Conservation (phyloP, 30 jellyfish, hydroid and myxozoan species). For the Hydractinia symbiolongicarpus region DNA sequence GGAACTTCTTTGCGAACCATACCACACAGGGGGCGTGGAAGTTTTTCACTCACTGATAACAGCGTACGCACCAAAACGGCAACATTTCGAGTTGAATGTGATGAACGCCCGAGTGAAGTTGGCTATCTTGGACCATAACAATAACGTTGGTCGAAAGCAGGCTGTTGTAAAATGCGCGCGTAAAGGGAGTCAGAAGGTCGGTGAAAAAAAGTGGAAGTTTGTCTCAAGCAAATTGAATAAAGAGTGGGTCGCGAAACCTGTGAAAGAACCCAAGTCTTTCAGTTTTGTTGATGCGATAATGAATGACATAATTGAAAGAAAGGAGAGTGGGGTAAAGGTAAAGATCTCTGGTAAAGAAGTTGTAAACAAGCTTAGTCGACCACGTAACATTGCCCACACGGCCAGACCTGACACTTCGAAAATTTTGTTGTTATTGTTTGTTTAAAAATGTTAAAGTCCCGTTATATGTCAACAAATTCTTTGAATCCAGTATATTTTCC, state of each 20-base stretch:
- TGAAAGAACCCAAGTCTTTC: no score
- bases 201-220: conserved; percentile 1
- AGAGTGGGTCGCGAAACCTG: conserved; percentile 29
- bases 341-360: no score
- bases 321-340: no score
- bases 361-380: no score
- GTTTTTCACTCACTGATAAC: conserved; percentile 13
- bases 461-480: no score
- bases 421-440: no score
- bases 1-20: not conserved
- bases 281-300: no score
- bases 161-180: conserved; percentile 2
- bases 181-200: not conserved
- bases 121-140: conserved; percentile 23
- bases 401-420: no score
- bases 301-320: no score
- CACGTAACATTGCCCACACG: no score
- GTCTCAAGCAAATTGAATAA: conserved; percentile 5
- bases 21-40: conserved; percentile 30
- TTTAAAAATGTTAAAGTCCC: no score
- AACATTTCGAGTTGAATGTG: conserved; percentile 23
- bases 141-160: conserved; percentile 22
- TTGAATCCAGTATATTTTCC: no score
- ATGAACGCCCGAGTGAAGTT: conserved; percentile 27
- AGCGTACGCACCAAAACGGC: conserved; percentile 28